Evolutionary conservation across 2,888 invertebrate genomes (phyloP), one percentile per base, ranked within the genome.

Genomic region (Osmoderma eremita): DNA sequence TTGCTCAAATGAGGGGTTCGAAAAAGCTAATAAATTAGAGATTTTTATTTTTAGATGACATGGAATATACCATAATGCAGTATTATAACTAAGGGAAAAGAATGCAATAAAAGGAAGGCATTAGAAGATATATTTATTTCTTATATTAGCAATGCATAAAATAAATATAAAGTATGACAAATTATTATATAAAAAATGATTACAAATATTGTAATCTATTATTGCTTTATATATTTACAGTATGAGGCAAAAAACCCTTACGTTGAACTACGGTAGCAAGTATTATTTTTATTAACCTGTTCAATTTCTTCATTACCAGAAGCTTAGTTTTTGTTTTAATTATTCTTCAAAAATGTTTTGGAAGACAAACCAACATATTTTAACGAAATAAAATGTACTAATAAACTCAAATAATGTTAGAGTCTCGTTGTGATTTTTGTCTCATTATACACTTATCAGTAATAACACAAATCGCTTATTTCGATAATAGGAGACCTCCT

Each of bases 381-480:
- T 30, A 30, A 30, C 30, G 10, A 8, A 30, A 30, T n/a, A 30
- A 10, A 30, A 30, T 30, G 6, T 30, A 30, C 30, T 30, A 30
- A 30, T 2, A 30, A 10, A 4, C 5, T 30, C 18, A 69, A 70
- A 70, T 70, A 30, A 30, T 30, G 30, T 30, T 30, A 30, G n/a
- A n/a, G 65, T 69, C 67, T 71, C 64, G 50, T 30, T 62, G 13
- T 64, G 67, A 64, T 70, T 72, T 76, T 76, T 77, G 76, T 78
- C 69, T 73, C 70, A 76, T 78, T 77, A 77, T 77, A 78, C 77
- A 75, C 79, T 75, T 80, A 80, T 77, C 73, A 79, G 77, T 82
- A 82, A 80, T 82, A 82, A 82, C 82, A 82, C 82, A 82, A 80
- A 82, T 79, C 79, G 81, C 81, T 81, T 81, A 76, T 79, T 78